phyloP scores from a whole-genome alignment of 2,113 vertebrate genomes.

The Chaetura pelagica region DNA sequence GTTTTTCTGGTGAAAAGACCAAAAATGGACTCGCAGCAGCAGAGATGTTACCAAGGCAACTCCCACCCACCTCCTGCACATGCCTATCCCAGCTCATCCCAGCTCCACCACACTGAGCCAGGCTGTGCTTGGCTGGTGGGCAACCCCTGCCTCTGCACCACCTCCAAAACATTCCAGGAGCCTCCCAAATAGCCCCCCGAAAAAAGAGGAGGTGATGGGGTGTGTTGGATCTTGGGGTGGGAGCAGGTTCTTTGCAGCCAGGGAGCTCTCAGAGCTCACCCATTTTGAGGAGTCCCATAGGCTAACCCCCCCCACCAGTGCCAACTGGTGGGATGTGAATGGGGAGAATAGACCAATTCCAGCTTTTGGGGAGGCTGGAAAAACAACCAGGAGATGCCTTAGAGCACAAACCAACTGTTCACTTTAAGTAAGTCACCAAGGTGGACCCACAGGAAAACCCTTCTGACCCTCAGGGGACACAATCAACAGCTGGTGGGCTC shows the following conservation, averaged over 20 bases:
- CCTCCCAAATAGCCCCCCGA: not conserved
- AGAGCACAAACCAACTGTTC: not conserved
- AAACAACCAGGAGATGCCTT: not conserved
- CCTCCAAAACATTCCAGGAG: not conserved
- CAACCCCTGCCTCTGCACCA: not conserved
- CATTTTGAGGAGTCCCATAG: rapidly evolving
- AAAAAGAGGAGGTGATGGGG: rapidly evolving
- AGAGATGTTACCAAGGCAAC: not conserved
- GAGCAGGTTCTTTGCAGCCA: rapidly evolving
- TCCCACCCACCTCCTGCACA: not conserved
- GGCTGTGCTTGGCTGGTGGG: not conserved
- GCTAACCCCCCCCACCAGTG: no score
- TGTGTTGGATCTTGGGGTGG: rapidly evolving
- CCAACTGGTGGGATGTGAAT: rapidly evolving
- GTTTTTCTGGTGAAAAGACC: not conserved
- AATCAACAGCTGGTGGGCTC: rapidly evolving
- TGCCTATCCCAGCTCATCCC: not conserved
- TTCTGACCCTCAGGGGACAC: rapidly evolving
- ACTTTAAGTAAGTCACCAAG: rapidly evolving
- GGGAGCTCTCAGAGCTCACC: not conserved
- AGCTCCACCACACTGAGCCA: not conserved
- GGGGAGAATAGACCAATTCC: not conserved
- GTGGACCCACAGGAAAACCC: rapidly evolving
- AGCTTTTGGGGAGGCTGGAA: not conserved
- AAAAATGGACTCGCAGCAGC: not conserved